phyloP scores from a whole-genome alignment of 2,888 invertebrate species.

The Thumatha senex region DNA sequence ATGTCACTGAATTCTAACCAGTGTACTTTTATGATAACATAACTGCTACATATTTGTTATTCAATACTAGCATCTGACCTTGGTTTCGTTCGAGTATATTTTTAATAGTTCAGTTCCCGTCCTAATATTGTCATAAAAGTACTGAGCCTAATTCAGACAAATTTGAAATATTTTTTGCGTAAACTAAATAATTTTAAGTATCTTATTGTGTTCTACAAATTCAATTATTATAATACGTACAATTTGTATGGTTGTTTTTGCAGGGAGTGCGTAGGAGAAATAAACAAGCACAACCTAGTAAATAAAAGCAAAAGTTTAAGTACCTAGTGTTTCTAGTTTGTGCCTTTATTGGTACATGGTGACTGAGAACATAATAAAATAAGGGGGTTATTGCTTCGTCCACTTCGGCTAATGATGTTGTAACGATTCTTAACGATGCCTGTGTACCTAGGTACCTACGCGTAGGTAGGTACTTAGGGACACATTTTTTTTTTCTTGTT shows the following conservation, averaged over 20 bases:
- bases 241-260: slow-evolving; percentile 7
- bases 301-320: slow-evolving; percentile 39
- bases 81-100: background rate
- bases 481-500: no score
- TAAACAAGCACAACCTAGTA: slow-evolving; percentile 30
- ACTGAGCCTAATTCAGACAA: no score
- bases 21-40: slow-evolving; percentile 10
- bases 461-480: no score
- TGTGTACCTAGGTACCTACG: no score
- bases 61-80: no score
- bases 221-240: slow-evolving; percentile 3
- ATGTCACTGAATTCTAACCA: slow-evolving; percentile 11
- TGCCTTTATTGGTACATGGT: slow-evolving; percentile 13
- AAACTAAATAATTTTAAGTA: no score
- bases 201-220: slow-evolving; percentile 9
- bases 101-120: background rate
- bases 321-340: slow-evolving; percentile 26
- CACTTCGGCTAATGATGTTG: no score
- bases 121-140: no score
- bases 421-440: no score
- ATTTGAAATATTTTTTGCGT: no score
- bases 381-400: slow-evolving; percentile 5
- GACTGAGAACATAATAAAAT: background rate
- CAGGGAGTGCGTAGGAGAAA: slow-evolving; percentile 15
- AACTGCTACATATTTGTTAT: no score